Evolutionary conservation across 1,140 invertebrate species (phyloP).

Genomic region (Bursaphelenchus mucronatus): DNA sequence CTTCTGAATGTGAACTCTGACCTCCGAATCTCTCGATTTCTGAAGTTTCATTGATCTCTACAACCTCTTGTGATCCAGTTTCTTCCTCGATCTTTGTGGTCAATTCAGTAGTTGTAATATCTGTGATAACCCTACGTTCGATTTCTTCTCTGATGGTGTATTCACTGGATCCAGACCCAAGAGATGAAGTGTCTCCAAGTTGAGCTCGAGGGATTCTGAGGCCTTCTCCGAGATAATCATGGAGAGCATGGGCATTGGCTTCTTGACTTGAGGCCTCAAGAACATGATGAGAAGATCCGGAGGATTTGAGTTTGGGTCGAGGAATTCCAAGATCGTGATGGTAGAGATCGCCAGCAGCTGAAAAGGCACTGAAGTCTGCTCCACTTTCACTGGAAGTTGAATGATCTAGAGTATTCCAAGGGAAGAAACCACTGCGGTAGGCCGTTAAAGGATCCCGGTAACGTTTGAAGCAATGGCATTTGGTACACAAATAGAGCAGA

Average conservation of each 20-base stretch:
- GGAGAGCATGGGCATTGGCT: constrained; percentile 46
- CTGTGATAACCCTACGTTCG: constrained; percentile 55
- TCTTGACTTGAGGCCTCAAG: constrained; percentile 16
- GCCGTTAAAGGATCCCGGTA: constrained; percentile 29
- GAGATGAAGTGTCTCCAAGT: constrained; percentile 50
- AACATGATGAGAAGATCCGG: constrained; percentile 21
- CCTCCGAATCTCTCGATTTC: neutral
- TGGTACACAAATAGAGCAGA: constrained; percentile 56
- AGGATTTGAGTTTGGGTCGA: constrained; percentile 54
- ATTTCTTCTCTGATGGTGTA: constrained; percentile 60
- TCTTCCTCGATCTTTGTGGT: constrained; percentile 25
- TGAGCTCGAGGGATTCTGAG: constrained; percentile 57
- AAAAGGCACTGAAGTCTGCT: constrained; percentile 50
- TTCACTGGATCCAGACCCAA: constrained; percentile 53
- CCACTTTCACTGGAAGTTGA: constrained; percentile 58
- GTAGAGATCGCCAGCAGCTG: constrained; percentile 50
- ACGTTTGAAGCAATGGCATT: constrained; percentile 56
- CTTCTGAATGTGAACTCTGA: constrained; percentile 5
- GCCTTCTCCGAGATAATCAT: constrained; percentile 53
- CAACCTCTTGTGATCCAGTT: constrained; percentile 21
- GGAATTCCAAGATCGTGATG: constrained; percentile 57
- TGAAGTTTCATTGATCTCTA: constrained; percentile 28
- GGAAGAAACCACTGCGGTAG: constrained; percentile 42
- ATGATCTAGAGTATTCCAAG: constrained; percentile 56
- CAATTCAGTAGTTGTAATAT: constrained; percentile 54